phyloP scores from a whole-genome alignment of 2,113 vertebrate species.

The Bufo bufo region DNA sequence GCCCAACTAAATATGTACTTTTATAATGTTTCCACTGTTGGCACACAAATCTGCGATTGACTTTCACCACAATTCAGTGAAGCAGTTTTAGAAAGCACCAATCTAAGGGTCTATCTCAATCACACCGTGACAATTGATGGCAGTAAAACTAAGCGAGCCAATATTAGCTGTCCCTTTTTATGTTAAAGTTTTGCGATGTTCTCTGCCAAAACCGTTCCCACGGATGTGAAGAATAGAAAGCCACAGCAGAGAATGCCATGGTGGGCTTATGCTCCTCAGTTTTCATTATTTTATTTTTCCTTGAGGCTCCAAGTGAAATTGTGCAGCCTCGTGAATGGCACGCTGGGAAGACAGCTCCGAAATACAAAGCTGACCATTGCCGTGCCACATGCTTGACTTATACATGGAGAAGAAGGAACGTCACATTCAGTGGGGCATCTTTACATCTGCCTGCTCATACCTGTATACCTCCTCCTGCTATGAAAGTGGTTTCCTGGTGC shows the following conservation, averaged over 20 bases:
- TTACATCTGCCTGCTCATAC: conserved; percentile 14
- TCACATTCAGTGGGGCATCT: not conserved
- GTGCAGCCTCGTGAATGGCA: conserved; percentile 8
- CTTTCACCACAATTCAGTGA: not conserved
- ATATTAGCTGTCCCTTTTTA: conserved; percentile 5
- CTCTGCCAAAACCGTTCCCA: not conserved
- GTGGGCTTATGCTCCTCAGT: not conserved
- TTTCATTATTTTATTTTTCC: conserved; percentile 1
- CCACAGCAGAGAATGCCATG: not conserved
- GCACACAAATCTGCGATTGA: not conserved
- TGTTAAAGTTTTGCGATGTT: conserved; percentile 20
- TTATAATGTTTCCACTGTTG: not conserved
- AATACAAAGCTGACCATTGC: conserved; percentile 30
- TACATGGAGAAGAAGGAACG: not conserved
- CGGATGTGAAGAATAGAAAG: conserved; percentile 12
- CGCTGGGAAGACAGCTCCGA: conserved; percentile 17
- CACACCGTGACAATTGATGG: not conserved
- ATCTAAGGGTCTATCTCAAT: not conserved
- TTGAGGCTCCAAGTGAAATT: not conserved
- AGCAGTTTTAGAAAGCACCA: conserved; percentile 1
- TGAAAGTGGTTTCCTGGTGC: conserved; percentile 33
- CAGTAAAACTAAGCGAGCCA: conserved; percentile 3
- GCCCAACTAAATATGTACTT: too few species aligned
- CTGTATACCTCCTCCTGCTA: not conserved
- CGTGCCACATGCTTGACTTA: conserved; percentile 16